Evolutionary conservation across 2,888 invertebrate species (phyloP).

Genomic region (Ochlodes sylvanus): DNA sequence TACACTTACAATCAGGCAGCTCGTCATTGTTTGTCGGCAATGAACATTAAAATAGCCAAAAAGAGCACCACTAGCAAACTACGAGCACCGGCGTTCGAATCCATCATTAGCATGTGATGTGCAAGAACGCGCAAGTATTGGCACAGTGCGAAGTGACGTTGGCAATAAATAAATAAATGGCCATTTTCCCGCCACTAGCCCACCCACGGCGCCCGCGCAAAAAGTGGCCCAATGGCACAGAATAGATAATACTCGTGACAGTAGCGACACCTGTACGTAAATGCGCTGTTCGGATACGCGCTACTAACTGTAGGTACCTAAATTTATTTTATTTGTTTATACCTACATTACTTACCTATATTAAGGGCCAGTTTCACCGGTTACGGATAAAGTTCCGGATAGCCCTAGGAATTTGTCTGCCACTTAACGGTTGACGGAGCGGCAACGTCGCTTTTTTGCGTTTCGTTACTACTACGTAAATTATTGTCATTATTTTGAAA

Average conservation of each 20-base stretch:
- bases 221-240: constrained; percentile 47
- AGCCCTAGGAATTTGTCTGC: no score
- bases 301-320: constrained; percentile 15
- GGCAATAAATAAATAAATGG: constrained; percentile 51
- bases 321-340: no score
- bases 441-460: no score
- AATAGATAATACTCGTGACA: background rate
- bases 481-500: no score
- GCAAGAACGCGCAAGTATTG: constrained; percentile 40
- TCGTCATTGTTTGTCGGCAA: background rate
- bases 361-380: no score
- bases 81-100: constrained; percentile 8
- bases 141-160: constrained; percentile 46
- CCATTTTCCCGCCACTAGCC: constrained; percentile 41
- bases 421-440: no score
- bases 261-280: constrained; percentile 46
- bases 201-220: constrained; percentile 55
- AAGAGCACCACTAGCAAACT: background rate
- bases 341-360: no score
- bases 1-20: no score
- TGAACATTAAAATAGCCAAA: background rate
- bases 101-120: constrained; percentile 42
- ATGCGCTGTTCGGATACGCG: constrained; percentile 24
- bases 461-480: no score
- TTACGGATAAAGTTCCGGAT: no score